A percentile compares a stretch with the other conserved stretches of the same genome.
phyloP scores from a whole-genome alignment of 2,888 invertebrate genomes.

The Hypomecis punctinalis region DNA sequence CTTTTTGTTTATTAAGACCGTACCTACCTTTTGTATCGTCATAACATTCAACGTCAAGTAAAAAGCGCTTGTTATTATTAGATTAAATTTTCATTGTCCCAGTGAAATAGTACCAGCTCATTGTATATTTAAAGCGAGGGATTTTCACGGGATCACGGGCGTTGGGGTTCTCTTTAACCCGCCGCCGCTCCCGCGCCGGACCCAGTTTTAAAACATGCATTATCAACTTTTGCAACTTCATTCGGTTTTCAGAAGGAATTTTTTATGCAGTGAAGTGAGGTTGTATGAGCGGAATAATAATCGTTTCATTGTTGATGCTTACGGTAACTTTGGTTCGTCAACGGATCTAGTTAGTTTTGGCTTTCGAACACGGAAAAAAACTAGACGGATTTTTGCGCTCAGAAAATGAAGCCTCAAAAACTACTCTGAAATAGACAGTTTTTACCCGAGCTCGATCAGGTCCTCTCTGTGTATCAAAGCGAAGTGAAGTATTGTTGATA shows the following conservation, averaged over 20 bases:
- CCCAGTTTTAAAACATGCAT: conserved; percentile 61
- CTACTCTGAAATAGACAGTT: too few species aligned
- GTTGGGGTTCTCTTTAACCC: conserved; percentile 44
- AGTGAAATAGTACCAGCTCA: conserved; percentile 49
- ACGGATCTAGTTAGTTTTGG: too few species aligned
- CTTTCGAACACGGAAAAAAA: too few species aligned
- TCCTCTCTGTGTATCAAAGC: too few species aligned
- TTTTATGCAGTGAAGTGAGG: conserved; percentile 17
- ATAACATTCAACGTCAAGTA: conserved; percentile 8
- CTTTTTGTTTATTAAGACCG: too few species aligned
- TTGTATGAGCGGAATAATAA: not conserved
- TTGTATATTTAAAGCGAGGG: conserved; percentile 64
- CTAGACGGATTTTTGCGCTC: too few species aligned
- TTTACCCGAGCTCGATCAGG: too few species aligned
- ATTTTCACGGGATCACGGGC: conserved; percentile 54
- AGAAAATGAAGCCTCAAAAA: too few species aligned
- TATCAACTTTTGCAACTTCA: conserved; percentile 50
- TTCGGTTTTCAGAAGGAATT: conserved; percentile 40
- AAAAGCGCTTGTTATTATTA: conserved; percentile 46
- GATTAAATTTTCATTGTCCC: conserved; percentile 51
- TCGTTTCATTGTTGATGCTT: not conserved
- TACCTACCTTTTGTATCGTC: not conserved
- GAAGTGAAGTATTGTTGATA: too few species aligned
- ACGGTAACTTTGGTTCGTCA: too few species aligned
- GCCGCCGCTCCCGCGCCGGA: conserved; percentile 43